Conservation (phyloP, 2,888 invertebrate species). For the Spilosoma lubricipeda region DNA sequence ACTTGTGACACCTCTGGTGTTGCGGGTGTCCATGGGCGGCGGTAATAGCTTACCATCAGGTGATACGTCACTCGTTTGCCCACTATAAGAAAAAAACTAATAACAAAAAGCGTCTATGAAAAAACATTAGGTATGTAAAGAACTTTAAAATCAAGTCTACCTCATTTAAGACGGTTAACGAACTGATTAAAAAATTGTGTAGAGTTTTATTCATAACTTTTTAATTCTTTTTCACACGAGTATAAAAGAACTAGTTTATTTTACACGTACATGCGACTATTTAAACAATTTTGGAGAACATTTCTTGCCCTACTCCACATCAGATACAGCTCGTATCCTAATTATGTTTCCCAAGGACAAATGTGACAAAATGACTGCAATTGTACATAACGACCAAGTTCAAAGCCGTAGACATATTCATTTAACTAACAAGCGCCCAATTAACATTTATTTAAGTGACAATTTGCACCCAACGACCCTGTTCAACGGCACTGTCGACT, state of each 20-base stretch:
- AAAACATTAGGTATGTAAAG: neutral
- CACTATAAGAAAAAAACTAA: no score
- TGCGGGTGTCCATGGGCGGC: no score
- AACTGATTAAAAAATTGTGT: neutral
- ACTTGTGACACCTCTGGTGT: no score
- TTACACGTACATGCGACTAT: neutral
- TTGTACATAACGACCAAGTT: constrained; percentile 37
- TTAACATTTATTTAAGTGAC: constrained; percentile 39
- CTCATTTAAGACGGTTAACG: neutral
- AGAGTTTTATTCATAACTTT: neutral
- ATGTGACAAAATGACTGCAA: constrained; percentile 25
- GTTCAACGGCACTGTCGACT: constrained; percentile 6
- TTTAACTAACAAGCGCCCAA: constrained; percentile 39
- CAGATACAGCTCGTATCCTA: constrained; percentile 3
- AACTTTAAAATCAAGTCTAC: neutral
- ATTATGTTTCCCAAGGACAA: constrained; percentile 3
- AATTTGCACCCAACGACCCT: constrained; percentile 26
- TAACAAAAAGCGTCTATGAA: neutral
- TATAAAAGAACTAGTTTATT: no score
- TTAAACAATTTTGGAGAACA: neutral
- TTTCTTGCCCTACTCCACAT: neutral
- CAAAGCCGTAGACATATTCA: constrained; percentile 38
- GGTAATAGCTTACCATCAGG: no score
- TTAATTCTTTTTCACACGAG: neutral
- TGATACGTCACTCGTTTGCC: no score